Evolutionary conservation across 2,113 vertebrate genomes (phyloP).

Genomic region (Silurus asotus): DNA sequence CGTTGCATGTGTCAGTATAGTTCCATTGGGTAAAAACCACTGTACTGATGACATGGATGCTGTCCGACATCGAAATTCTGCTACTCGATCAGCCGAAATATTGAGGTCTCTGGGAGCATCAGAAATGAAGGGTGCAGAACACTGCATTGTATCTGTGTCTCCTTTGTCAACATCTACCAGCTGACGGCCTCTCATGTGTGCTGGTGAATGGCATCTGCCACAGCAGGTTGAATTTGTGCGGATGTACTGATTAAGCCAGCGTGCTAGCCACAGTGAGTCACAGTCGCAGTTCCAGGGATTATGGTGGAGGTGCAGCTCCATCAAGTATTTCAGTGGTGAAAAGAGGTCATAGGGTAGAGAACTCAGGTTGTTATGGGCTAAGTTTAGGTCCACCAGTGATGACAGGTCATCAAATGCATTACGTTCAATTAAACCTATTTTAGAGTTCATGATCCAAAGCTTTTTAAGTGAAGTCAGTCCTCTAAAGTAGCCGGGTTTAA

Average conservation of each 20-base stretch:
- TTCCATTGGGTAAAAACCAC: conserved; percentile 93
- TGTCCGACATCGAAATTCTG: conserved; percentile 89
- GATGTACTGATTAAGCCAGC: conserved; percentile 93
- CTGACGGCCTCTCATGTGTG: conserved; percentile 89
- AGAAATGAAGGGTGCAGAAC: conserved; percentile 93
- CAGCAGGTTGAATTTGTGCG: conserved; percentile 97
- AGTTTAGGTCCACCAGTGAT: conserved; percentile 92
- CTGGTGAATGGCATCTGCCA: conserved; percentile 89
- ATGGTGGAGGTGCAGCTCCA: conserved; percentile 95
- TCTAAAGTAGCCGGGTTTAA: conserved; percentile 90
- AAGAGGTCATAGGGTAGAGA: conserved; percentile 95
- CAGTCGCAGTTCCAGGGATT: conserved; percentile 98
- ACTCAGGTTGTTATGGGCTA: conserved; percentile 97
- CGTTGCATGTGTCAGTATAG: conserved; percentile 92
- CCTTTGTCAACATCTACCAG: conserved; percentile 91
- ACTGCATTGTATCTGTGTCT: conserved; percentile 87
- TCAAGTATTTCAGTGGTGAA: conserved; percentile 87
- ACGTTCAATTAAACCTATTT: conserved; percentile 88
- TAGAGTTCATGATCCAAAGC: conserved; percentile 98
- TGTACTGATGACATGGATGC: conserved; percentile 91
- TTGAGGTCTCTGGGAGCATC: conserved; percentile 93
- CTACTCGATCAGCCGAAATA: conserved; percentile 91
- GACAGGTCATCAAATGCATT: conserved; percentile 94
- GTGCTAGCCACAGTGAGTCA: conserved; percentile 92
- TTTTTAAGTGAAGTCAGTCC: conserved; percentile 91